Evolutionary conservation across 2,888 invertebrate species (phyloP), one percentile per base, ranked within the genome.

Genomic region (Drosophila silvestris): DNA sequence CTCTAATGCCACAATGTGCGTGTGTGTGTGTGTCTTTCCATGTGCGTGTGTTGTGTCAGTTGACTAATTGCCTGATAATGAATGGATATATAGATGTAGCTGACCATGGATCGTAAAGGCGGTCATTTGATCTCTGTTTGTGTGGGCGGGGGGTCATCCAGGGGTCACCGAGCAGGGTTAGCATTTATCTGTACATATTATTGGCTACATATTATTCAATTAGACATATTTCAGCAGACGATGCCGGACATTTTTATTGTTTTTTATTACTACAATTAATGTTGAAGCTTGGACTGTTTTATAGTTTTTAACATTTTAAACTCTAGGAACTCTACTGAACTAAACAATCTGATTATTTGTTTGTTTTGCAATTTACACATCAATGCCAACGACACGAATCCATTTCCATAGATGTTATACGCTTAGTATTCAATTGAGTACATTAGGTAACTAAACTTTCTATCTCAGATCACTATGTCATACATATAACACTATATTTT

Each of bases 21-120:
- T 70, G 26, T 22, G 44, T 6, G 44, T 41, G n/a, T 12, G 30
- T 53, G 9, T 32, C 32, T 32, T 10, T 10, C 32, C 9, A 10
- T 32, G 10, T 9, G 32, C 32, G 47, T 65, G 37, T 51, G 78
- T 82, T 85, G 74, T 82, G 74, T 67, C 83, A 75, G 70, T 76
- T 78, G 82, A 85, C 85, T 85, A 85, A 85, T 85, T 88, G 89
- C 52, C 74, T 75, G 81, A 81, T 88, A 85, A 85, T 82, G 70
- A 66, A 65, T 65, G 19, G n/a, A 35, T 41, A 5, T 57, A 50
- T 39, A 19, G 35, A 26, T 56, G 35, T 9, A 56, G 39, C 39
- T 56, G 62, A 58, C 56, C 44, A 65, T 53, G 47, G n/a, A n/a
- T 22, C 3, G 10, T 5, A 37, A 37, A 39, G 58, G 47, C 30